Conservation (phyloP, 1,140 invertebrate species). For the Monochamus saltuarius region DNA sequence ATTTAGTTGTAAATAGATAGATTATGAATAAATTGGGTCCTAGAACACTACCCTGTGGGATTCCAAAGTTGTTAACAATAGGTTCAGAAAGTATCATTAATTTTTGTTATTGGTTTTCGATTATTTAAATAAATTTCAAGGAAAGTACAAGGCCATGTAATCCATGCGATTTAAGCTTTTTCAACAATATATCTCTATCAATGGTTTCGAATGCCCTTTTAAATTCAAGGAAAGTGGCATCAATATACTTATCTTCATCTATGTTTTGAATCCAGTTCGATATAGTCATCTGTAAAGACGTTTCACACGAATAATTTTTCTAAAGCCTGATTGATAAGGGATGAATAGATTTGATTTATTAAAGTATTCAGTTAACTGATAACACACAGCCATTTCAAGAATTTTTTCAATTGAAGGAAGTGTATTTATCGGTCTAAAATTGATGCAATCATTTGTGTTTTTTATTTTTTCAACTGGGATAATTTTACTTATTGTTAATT, state of each 20-base stretch:
- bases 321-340: slow-evolving; percentile 1
- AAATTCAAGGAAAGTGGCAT: slow-evolving; percentile 1
- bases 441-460: too few relatives aligned
- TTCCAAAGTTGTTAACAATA: too few relatives aligned
- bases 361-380: slow-evolving; percentile 7
- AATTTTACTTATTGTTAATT: not conserved
- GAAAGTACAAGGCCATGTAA: not conserved
- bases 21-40: too few relatives aligned
- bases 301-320: slow-evolving; percentile 9
- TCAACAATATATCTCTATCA: slow-evolving; percentile 7
- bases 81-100: not conserved
- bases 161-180: too few relatives aligned
- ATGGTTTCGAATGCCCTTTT: slow-evolving; percentile 12
- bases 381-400: slow-evolving; percentile 5
- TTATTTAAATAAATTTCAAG: not conserved
- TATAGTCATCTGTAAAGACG: slow-evolving; percentile 3
- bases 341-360: too few relatives aligned
- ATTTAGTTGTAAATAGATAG: too few relatives aligned
- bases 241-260: slow-evolving; percentile 5
- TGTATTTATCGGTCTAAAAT: slow-evolving; percentile 7
- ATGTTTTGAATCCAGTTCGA: slow-evolving; percentile 6
- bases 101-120: not conserved
- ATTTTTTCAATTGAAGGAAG: slow-evolving; percentile 7
- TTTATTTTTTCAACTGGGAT: not conserved
- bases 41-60: too few relatives aligned